phyloP scores from a whole-genome alignment of 2,797 vertebrate genomes.

The Chelonia mydas region DNA sequence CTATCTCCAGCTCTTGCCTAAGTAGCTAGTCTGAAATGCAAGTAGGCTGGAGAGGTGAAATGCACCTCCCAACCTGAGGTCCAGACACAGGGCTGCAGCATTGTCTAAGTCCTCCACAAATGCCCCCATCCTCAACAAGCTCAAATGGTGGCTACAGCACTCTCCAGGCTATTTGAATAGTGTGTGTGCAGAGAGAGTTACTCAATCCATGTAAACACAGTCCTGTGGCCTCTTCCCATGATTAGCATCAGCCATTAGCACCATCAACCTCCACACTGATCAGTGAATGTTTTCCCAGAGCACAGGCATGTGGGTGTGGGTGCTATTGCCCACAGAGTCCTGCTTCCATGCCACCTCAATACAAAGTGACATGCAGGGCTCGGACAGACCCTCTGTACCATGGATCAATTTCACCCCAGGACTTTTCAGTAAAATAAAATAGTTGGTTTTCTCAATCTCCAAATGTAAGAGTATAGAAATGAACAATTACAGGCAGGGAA shows the following conservation, averaged over 20 bases:
- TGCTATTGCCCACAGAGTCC: neutral
- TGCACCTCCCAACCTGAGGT: neutral
- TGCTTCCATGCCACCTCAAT: neutral
- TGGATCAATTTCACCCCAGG: neutral
- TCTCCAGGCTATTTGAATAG: neutral
- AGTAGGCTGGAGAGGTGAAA: neutral
- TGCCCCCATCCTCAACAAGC: neutral
- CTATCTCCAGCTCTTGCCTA: neutral
- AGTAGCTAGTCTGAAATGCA: neutral
- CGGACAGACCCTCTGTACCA: neutral
- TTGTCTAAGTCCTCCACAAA: too few relatives aligned
- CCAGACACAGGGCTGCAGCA: neutral
- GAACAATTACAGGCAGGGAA: neutral
- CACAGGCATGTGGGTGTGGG: neutral
- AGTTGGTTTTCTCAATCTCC: neutral
- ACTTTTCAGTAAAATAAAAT: neutral
- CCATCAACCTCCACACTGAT: neutral
- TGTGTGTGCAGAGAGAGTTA: neutral
- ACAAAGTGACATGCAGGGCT: rapidly evolving
- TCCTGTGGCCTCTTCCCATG: neutral
- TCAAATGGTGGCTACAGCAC: neutral
- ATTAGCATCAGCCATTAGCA: neutral
- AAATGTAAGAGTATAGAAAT: neutral
- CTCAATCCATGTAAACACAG: neutral
- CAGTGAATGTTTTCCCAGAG: neutral